Evolutionary conservation across 2,797 vertebrate species (phyloP), one percentile per base, ranked within the genome.

Genomic region (Oryzias sinensis): DNA sequence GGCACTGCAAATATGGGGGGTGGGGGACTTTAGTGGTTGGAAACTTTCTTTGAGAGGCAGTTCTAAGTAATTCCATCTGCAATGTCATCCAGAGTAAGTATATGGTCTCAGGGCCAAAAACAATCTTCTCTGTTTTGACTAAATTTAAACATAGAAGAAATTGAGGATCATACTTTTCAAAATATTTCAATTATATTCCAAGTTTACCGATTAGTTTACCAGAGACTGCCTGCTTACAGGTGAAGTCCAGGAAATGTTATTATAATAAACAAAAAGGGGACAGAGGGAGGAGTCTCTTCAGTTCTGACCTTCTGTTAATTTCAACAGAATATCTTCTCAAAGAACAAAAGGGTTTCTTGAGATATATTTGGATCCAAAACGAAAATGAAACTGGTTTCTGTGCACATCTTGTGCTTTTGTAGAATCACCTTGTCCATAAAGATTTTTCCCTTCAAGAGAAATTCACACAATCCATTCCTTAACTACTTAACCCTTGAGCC

Each of bases 241-340:
- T 82, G 73, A 4, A 33, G 68, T 80, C 74, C 67, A 80, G 65
- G 67, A 70, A 67, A 61, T 25, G 5, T 63, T 68, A 59, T 53
- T 48, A 52, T 43, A 40, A 65, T 59, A 65, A 59, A 37, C 37
- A 5, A 22, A 50, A 17, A 63, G 27, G 18, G 58, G 62, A 22
- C 3, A 49, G 15, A 51, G 65, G 49, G 25, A 73, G 44, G 22
- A 48, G 55, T 41, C 67, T 48, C 67, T 76, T 70, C 74, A 59
- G 24, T 49, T 65, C 53, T 74, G 82, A 79, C 80, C 70, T 5
- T 61, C 27, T 60, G 56, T 68, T 79, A 78, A 59, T 74, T 68
- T 61, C 72, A 76, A 75, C 74, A 65, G 65, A 79, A 79, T 65
- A 59, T 55, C 27, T 56, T 14, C 33, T 68, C 43, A 15, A 33